A percentile compares a stretch with the other conserved stretches of the same genome.
These are phyloP conservation scores for Eumerus sabulonum DNA, from an alignment of 2,888 invertebrate species.

Conservation along the genomic window DNA sequence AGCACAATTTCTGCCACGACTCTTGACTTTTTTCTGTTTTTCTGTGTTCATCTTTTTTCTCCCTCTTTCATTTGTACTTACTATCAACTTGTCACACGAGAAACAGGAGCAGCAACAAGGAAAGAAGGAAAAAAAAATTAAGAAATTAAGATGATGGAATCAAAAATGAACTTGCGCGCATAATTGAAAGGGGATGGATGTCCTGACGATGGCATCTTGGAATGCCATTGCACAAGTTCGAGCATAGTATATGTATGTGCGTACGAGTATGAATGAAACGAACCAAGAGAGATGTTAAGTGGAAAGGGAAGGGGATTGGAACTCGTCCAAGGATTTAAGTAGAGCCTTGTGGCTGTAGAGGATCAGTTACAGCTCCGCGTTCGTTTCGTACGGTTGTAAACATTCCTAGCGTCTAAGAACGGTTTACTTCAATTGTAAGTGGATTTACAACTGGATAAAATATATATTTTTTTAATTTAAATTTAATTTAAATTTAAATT, in stretches of 20 bases:
- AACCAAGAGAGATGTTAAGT: constrained; percentile 5
- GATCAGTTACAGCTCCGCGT: constrained; percentile 77
- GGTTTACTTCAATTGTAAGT: constrained; percentile 42
- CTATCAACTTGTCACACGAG: neutral
- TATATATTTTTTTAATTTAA: too few relatives aligned
- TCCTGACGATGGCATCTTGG: constrained; percentile 62
- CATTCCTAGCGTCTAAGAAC: constrained; percentile 8
- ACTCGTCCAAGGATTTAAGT: constrained; percentile 75
- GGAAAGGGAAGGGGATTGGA: constrained; percentile 28
- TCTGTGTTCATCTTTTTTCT: neutral
- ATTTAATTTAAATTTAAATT: too few relatives aligned
- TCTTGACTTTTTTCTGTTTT: neutral
- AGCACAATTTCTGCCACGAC: constrained; percentile 6
- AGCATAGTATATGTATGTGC: constrained; percentile 13
- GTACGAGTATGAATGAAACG: neutral
- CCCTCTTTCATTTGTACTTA: neutral
- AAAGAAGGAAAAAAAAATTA: too few relatives aligned
- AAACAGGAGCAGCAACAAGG: constrained; percentile 15
- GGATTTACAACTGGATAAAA: too few relatives aligned
- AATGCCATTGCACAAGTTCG: constrained; percentile 49
- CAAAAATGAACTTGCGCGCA: constrained; percentile 65
- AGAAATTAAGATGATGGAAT: constrained; percentile 62
- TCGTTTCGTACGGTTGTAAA: constrained; percentile 74
- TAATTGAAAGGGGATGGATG: constrained; percentile 63
- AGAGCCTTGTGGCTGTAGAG: constrained; percentile 63